Conservation (phyloP, 1,140 invertebrate species). For the Drosophila bifasciata region DNA sequence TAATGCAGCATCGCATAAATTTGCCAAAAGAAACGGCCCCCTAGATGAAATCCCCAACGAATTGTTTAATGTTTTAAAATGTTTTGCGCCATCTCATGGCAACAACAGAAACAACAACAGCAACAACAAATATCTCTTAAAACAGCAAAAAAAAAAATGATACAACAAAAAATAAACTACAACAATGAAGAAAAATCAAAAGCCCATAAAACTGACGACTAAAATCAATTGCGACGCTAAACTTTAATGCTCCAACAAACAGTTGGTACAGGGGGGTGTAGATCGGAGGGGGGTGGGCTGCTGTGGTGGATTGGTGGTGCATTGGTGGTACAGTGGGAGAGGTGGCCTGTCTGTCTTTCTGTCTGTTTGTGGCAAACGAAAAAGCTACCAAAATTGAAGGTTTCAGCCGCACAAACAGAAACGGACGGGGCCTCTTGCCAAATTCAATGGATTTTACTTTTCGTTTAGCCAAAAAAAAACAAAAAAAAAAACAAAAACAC, state of each 20-base stretch:
- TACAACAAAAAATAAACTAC: constrained; percentile 20
- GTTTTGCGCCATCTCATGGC: constrained; percentile 55
- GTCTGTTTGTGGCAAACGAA: constrained; percentile 10
- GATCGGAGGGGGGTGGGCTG: neutral
- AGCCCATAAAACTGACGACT: constrained; percentile 79
- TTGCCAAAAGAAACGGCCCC: constrained; percentile 24
- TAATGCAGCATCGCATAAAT: constrained; percentile 59
- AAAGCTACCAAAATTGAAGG: constrained; percentile 70
- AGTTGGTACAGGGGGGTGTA: neutral
- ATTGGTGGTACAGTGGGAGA: constrained; percentile 23
- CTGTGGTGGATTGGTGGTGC: constrained; percentile 7
- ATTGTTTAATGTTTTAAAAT: constrained; percentile 57
- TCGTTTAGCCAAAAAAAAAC: constrained; percentile 57
- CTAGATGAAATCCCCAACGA: constrained; percentile 33
- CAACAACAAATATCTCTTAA: constrained; percentile 10
- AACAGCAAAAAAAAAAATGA: constrained; percentile 2
- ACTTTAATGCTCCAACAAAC: constrained; percentile 65
- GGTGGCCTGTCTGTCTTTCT: constrained; percentile 38
- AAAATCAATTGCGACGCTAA: constrained; percentile 80
- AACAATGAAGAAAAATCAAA: constrained; percentile 68
- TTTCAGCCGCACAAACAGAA: constrained; percentile 57
- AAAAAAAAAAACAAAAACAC: constrained; percentile 19
- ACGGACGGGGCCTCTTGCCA: constrained; percentile 73
- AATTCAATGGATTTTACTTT: constrained; percentile 82
- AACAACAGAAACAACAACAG: constrained; percentile 20